Evolutionary conservation across 1,140 invertebrate species (phyloP).

Genomic region (Eurytemora carolleeae): DNA sequence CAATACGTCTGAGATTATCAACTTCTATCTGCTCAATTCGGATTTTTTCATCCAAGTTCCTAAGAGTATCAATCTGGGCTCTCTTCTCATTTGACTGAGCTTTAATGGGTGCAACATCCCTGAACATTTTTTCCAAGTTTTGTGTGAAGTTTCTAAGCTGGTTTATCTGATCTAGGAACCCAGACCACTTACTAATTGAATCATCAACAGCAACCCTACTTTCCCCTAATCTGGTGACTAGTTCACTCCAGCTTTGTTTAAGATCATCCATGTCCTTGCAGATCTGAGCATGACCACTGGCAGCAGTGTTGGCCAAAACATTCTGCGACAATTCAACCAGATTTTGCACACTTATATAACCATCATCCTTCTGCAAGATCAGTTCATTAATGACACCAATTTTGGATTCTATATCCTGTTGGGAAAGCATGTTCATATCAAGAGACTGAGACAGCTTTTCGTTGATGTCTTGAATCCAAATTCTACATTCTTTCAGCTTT

Average conservation of each 20-base stretch:
- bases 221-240: conserved; percentile 70
- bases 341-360: conserved; percentile 60
- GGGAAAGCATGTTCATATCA: conserved; percentile 52
- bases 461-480: conserved; percentile 64
- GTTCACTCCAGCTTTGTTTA: conserved; percentile 69
- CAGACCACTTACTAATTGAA: conserved; percentile 68
- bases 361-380: conserved; percentile 68
- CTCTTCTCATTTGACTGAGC: conserved; percentile 51
- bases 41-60: conserved; percentile 64
- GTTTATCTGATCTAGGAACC: conserved; percentile 65
- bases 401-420: conserved; percentile 65
- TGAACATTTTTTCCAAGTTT: conserved; percentile 45
- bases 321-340: conserved; percentile 69
- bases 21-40: conserved; percentile 78
- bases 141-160: conserved; percentile 58
- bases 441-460: conserved; percentile 63
- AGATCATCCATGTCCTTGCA: conserved; percentile 57
- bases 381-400: conserved; percentile 63
- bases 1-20: conserved; percentile 63
- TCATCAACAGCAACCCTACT: conserved; percentile 54
- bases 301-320: conserved; percentile 77
- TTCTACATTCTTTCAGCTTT: conserved; percentile 49
- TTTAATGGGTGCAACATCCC: conserved; percentile 50
- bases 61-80: conserved; percentile 58
- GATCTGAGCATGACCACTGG: conserved; percentile 60